Conservation (phyloP, 1,140 invertebrate species). For the Eumaeus atala region DNA sequence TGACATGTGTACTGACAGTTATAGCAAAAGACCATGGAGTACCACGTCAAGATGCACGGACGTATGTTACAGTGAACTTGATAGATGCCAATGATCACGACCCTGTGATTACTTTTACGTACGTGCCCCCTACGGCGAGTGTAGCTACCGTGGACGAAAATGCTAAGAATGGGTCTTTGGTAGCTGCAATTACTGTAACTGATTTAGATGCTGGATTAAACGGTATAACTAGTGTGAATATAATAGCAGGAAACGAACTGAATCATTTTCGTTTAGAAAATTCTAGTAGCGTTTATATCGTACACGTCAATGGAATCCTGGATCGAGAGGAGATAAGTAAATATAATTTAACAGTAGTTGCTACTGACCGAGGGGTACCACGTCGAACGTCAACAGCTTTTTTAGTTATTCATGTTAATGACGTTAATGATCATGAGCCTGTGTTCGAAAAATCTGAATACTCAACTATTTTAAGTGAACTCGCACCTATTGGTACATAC, state of each 20-base stretch:
- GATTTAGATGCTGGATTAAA: constrained; percentile 94
- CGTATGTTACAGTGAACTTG: constrained; percentile 95
- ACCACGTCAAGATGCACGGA: constrained; percentile 91
- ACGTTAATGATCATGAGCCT: constrained; percentile 95
- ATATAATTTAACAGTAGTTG: constrained; percentile 94
- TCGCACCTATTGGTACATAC: constrained; percentile 89
- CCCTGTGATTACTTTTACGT: constrained; percentile 92
- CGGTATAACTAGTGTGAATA: constrained; percentile 89
- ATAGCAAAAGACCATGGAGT: constrained; percentile 94
- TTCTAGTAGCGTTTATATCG: constrained; percentile 89
- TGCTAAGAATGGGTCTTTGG: constrained; percentile 89
- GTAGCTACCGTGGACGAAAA: constrained; percentile 96
- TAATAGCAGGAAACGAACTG: constrained; percentile 91
- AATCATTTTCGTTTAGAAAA: constrained; percentile 91
- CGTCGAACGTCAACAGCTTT: constrained; percentile 88
- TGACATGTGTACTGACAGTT: constrained; percentile 95
- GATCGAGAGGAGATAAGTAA: constrained; percentile 94
- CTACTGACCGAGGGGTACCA: constrained; percentile 90
- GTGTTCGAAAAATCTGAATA: constrained; percentile 96
- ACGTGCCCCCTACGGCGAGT: constrained; percentile 87
- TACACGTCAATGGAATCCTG: constrained; percentile 92
- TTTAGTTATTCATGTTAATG: constrained; percentile 93
- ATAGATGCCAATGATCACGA: constrained; percentile 96
- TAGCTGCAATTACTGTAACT: constrained; percentile 93
- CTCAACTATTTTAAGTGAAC: constrained; percentile 89